Base-by-base conservation (phyloP, 2,113 vertebrate species). In the Andinoacara biseriatus region DNA sequence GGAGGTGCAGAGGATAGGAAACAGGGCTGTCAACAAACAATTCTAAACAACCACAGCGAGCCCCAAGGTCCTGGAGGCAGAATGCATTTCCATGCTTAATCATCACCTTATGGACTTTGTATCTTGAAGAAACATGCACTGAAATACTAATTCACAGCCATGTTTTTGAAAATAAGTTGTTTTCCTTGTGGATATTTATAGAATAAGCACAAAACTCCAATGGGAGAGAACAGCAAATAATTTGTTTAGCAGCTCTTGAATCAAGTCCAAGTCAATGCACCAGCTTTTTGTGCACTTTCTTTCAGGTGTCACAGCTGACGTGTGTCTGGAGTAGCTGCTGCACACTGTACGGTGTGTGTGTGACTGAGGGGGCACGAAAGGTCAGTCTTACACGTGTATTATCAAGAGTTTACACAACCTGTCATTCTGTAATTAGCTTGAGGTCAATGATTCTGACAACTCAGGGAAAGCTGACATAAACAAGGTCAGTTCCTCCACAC, bases 11-110 rank as follows among this genome's bases (percentile, higher is more conserved):
- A 14, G 76, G 89, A 90, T 81, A 84, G 87, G 87, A 93, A 95
- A 88, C 83, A 82, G 78, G 26, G 81, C 86, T 89, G 90, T 93
- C 90, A 92, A 93, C 89, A 94, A 94, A 93, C 90, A 90, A 65
- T 88, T 90, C 85, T 78, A 89, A 92, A 89, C 90, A 91, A 86
- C 78, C 78, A 83, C 81, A 89, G 79, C 58, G 33, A 89, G 89
- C 81, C 81, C 81, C 80, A 78, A 87, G 77, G 78, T 75, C 89
- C 76, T 59, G 26, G 49, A 86, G 86, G 46, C 77, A 77, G 61
- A 83, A 62, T 61, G 77, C 80, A 78, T 86, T 89, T 90, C 84
- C 77, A 72, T 5, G 15, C 83, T 81, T 89, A 87, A 92, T 91
- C 91, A 82, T 78, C 90, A 80, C 90, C 88, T 88, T 81, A 91